Evolutionary conservation across 2,113 vertebrate genomes (phyloP), one percentile per base, ranked within the genome.

Genomic region (Rhombomys opimus): DNA sequence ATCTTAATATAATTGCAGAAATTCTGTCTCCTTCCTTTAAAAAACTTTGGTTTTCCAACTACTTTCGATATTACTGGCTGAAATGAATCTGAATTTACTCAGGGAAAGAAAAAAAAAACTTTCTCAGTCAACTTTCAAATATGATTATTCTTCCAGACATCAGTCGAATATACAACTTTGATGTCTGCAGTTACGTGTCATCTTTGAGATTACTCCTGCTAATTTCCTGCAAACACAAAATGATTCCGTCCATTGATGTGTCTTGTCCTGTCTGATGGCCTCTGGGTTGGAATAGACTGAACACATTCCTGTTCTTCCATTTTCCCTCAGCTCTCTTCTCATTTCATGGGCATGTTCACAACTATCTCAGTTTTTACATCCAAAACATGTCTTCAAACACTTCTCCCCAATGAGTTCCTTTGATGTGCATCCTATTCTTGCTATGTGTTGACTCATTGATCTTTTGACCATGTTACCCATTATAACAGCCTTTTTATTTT

Each of bases 11-110:
- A 67, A 72, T 13, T 14, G 30, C 8, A 54, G 32, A 61, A 41
- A 5, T 90, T 93, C 38, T 96, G 46, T 85, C 38, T 80, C 54
- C 11, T 72, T 54, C 46, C 65, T 22, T 10, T 77, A n/a, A 61
- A 73, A n/a, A 68, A 73, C n/a, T 94, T 67, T 32, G n/a, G 54
- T 85, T 95, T 93, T 89, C 76, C 4, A 84, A 35, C n/a, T 65
- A 59, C 14, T 78, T 85, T 85, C 35, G 54, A n/a, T 50, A 25
- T 85, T 73, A 14, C 11, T 88, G n/a, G 46, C 46, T 88, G 13
- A 90, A 85, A 46, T 46, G 20, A 80, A n/a, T 54, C 73, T 91
- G 61, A 87, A 68, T 70, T 82, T 93, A 57, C 72, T 87, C 1
- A 41, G 7, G 75, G 50, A 65, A 72, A n/a, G 13, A 41, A 75